phyloP scores from a whole-genome alignment of 2,113 vertebrate genomes.

The Blennius ocellaris region DNA sequence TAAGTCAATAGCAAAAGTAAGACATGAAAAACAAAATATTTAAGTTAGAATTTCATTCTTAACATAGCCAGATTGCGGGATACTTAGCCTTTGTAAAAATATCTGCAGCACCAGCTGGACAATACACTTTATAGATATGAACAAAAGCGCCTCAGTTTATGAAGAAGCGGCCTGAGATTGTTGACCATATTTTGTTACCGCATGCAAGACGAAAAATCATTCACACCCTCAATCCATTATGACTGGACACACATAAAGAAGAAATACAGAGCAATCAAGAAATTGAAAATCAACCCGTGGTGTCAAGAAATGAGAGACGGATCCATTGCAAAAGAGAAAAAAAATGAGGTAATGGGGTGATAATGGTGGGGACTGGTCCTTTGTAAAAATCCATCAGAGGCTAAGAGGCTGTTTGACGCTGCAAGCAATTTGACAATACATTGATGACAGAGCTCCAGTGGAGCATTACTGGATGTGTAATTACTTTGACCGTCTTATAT shows the following conservation, averaged over 20 bases:
- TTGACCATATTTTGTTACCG: conserved; percentile 1
- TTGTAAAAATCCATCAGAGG: conserved; percentile 65
- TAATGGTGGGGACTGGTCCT: conserved; percentile 47
- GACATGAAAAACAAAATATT: no score
- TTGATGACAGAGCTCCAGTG: conserved; percentile 53
- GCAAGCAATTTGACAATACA: conserved; percentile 58
- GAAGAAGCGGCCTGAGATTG: neutral
- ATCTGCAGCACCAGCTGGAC: neutral
- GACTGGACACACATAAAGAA: neutral
- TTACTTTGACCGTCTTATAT: conserved; percentile 63
- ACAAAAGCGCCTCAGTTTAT: neutral
- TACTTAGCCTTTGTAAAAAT: no score
- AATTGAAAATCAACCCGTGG: conserved; percentile 58
- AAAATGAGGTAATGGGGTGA: conserved; percentile 48
- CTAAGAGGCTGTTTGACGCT: conserved; percentile 66
- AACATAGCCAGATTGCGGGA: no score
- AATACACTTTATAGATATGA: neutral
- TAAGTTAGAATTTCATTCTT: no score
- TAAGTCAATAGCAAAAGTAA: no score
- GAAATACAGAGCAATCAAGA: conserved; percentile 22
- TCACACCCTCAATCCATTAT: conserved; percentile 6
- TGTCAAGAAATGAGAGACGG: conserved; percentile 37
- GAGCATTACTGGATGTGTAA: conserved; percentile 66
- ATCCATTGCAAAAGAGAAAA: conserved; percentile 26
- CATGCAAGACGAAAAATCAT: neutral